Percentiles rank a stretch among this genome's conserved stretches.
These are phyloP conservation scores for Petrosia ficiformis DNA, from an alignment of 37 sponge, comb jelly and placozoan species.

Conservation along the genomic window DNA sequence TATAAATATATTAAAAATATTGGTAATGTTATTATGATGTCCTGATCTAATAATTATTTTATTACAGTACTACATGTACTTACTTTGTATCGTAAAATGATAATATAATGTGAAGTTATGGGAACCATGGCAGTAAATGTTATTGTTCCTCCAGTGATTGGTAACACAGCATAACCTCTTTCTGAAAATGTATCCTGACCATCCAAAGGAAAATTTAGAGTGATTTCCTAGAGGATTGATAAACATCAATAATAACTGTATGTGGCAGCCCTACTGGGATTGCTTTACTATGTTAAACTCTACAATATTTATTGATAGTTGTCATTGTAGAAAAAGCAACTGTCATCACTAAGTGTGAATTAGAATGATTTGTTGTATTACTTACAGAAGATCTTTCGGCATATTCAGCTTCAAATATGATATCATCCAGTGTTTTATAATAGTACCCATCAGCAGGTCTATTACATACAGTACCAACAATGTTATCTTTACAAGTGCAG, in stretches of 20 bases:
- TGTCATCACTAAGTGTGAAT: no score
- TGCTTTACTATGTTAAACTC: neutral
- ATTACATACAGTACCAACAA: slow-evolving; percentile 38
- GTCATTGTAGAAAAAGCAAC: no score
- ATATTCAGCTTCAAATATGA: slow-evolving; percentile 61
- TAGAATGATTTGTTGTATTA: neutral
- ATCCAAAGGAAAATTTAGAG: neutral
- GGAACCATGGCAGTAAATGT: slow-evolving; percentile 23
- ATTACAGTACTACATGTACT: no score
- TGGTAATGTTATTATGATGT: no score
- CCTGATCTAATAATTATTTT: no score
- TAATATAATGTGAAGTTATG: slow-evolving; percentile 30
- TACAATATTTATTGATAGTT: no score
- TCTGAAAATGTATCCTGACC: slow-evolving; percentile 31
- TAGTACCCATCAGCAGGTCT: slow-evolving; percentile 36
- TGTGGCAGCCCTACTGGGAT: no score
- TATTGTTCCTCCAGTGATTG: neutral
- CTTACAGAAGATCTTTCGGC: slow-evolving; percentile 25
- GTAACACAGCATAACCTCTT: slow-evolving; percentile 26
- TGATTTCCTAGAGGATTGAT: slow-evolving; percentile 5
- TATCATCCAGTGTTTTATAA: slow-evolving; percentile 30
- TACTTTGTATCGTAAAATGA: slow-evolving; percentile 53
- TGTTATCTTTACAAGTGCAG: slow-evolving; percentile 59
- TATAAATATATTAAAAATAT: no score
- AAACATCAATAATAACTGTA: no score